Evolutionary conservation across 2,797 vertebrate species (phyloP).

Genomic region (Fringilla coelebs): DNA sequence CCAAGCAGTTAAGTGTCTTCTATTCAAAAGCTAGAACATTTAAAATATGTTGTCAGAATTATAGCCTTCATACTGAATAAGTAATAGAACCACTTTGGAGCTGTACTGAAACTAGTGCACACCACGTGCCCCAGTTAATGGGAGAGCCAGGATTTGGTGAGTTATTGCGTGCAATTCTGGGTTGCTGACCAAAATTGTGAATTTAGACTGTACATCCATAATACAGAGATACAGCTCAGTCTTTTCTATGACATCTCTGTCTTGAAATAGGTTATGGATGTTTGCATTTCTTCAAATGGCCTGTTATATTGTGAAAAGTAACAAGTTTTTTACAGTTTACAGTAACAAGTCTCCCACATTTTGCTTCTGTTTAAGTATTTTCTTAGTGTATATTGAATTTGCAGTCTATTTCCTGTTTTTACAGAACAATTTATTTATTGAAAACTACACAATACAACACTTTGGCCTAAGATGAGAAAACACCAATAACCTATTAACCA

Average conservation of each 20-base stretch:
- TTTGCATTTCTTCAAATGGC: background rate
- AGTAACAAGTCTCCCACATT: background rate
- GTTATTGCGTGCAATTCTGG: background rate
- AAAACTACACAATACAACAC: background rate
- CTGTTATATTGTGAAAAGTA: background rate
- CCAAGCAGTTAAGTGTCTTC: background rate
- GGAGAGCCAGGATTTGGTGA: background rate
- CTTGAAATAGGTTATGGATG: background rate
- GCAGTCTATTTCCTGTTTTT: background rate
- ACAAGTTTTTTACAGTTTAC: background rate
- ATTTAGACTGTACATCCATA: background rate
- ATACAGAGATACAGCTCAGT: background rate
- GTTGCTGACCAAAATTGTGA: background rate
- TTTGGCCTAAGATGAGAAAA: background rate
- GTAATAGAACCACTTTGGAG: background rate
- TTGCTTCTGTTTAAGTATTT: background rate
- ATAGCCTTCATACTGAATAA: background rate
- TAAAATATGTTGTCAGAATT: background rate
- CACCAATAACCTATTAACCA: background rate
- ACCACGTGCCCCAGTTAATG: background rate
- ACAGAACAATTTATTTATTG: background rate
- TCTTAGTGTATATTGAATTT: background rate
- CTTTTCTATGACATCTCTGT: background rate
- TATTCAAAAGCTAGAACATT: background rate
- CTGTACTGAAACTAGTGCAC: background rate